These are phyloP conservation scores for Stomatorhinus walkeri DNA, from an alignment of 2,797 vertebrate species.

Conservation along the genomic window DNA sequence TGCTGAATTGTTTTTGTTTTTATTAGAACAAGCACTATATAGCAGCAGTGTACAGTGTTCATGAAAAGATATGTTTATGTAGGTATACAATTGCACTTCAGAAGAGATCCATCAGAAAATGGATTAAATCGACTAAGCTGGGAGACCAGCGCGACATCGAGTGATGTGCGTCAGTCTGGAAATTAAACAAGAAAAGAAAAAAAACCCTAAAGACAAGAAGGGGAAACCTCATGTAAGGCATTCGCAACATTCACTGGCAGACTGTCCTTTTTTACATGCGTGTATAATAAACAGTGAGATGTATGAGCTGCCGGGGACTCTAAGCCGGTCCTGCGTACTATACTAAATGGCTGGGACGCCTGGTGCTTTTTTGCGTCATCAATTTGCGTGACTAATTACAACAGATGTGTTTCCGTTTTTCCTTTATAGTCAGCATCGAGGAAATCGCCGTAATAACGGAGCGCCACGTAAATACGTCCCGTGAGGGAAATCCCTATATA, in stretches of 20 bases:
- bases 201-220: constrained; percentile 32
- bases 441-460: neutral
- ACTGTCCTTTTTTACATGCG: constrained; percentile 78
- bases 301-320: constrained; percentile 30
- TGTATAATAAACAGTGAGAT: constrained; percentile 58
- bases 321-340: neutral
- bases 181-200: constrained; percentile 23
- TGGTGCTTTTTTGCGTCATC: neutral
- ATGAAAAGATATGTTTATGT: constrained; percentile 74
- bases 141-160: constrained; percentile 58
- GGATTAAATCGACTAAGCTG: constrained; percentile 57
- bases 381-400: neutral
- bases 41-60: constrained; percentile 81
- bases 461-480: neutral
- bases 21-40: constrained; percentile 90
- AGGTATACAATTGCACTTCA: constrained; percentile 82
- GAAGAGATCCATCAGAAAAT: constrained; percentile 70
- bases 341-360: neutral
- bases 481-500: neutral
- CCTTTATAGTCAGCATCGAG: neutral
- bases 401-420: neutral
- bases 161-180: constrained; percentile 57
- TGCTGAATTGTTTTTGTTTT: constrained; percentile 55
- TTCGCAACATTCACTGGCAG: constrained; percentile 85
- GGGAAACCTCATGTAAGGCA: constrained; percentile 70